These are phyloP conservation scores for Drosophila nasuta DNA, from an alignment of 1,140 invertebrate species.

Conservation along the genomic window DNA sequence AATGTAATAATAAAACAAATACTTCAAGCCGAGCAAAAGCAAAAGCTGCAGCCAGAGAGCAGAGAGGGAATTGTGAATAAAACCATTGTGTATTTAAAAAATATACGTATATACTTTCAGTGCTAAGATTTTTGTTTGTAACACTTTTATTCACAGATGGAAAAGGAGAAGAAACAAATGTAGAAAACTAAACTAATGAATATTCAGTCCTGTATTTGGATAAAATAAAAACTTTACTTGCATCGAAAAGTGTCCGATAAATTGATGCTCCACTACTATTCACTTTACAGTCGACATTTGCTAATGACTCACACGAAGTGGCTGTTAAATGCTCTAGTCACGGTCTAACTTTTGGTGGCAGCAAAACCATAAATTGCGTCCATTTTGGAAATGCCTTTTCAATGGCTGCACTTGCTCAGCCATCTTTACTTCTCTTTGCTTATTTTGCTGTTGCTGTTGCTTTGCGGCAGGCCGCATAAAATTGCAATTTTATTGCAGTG, in stretches of 20 bases:
- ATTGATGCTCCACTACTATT: conserved; percentile 6
- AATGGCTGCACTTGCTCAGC: conserved; percentile 72
- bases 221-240: conserved; percentile 22
- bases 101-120: conserved; percentile 45
- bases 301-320: conserved; percentile 37
- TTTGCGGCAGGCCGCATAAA: conserved; percentile 80
- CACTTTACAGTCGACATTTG: conserved; percentile 13
- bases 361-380: conserved; percentile 50
- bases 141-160: conserved; percentile 11
- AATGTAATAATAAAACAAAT: conserved; percentile 81
- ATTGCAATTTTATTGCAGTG: conserved; percentile 83
- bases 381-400: conserved; percentile 79
- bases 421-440: conserved; percentile 23
- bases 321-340: conserved; percentile 41
- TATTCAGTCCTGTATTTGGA: conserved; percentile 24
- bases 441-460: conserved; percentile 41
- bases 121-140: conserved; percentile 60
- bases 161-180: conserved; percentile 11
- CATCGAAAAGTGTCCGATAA: not conserved
- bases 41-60: conserved; percentile 2
- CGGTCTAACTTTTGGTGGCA: conserved; percentile 39
- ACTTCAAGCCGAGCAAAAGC: conserved; percentile 27
- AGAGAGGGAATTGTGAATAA: not conserved
- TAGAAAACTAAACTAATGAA: conserved; percentile 46
- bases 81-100: conserved; percentile 52